Evolutionary conservation across 1,140 invertebrate species (phyloP), one percentile per base, ranked within the genome.

Genomic region (Brachionus calyciflorus): DNA sequence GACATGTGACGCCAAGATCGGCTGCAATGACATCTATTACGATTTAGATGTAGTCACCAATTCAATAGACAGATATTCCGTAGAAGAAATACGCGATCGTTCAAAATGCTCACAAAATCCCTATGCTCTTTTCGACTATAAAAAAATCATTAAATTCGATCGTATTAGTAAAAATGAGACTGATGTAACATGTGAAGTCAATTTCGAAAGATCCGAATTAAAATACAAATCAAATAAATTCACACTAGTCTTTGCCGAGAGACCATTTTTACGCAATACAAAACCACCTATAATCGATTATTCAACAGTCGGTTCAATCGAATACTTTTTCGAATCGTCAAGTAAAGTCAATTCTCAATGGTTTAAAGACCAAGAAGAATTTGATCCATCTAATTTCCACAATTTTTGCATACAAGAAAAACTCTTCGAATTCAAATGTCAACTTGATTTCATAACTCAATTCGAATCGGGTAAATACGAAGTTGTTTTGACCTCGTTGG

Each of bases 21-120:
- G 69, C 14, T 73, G 69, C 46, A 55, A 51, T 55, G 69, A 73
- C 46, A 73, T 73, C 4, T 40, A 24, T 40, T 49, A 73, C 19
- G n/a, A 73, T 55, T 41, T 65, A 65, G 10, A 40, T 44, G 12
- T 41, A 41, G 28, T 44, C 7, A 44, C 26, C 9, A 28, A 65
- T 24, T 41, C 60, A 19, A 24, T 14, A 30, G 55, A 60, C 37
- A 33, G 19, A 7, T 60, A 60, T 60, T 10, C 9, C 33, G 17
- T 60, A 40, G 30, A 60, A 60, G 55, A 60, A 10, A 60, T 17
- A 10, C 33, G 28, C 33, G 30, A 70, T 51, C 65, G 65, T 5
- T 28, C 37, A 46, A 40, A 40, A n/a, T 70, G 65, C 28, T n/a
- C 37, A 17, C 21, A 19, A 9, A 70, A 70, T 14, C 33, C 46